Evolutionary conservation across 2,797 vertebrate genomes (phyloP), one percentile per base, ranked within the genome.

Genomic region (Microhierax caerulescens): DNA sequence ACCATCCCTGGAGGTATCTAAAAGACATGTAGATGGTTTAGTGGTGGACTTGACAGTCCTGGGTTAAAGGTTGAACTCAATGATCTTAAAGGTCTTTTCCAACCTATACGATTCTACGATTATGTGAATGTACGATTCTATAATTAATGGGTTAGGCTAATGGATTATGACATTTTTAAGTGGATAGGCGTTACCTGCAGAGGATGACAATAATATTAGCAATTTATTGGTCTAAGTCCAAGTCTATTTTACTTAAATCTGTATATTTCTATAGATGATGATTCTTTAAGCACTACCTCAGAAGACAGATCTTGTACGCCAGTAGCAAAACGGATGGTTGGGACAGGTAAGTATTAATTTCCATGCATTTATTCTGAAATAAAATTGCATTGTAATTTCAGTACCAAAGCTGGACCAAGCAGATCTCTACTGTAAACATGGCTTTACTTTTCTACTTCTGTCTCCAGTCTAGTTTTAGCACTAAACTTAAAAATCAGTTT

Each of bases 211-310:
- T 43, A 88, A 22, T 47, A 59, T 25, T 88, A 63, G 7, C 17
- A 70, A 87, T 81, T 82, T 43, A 54, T 30, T 90, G 90, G 48
- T 69, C 78, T 85, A 85, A 95, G 57, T 57, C 36, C 30, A 89
- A 82, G 69, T 24, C 22, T 47, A 13, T 45, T 88, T 82, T 68
- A 19, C 76, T 57, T 83, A 65, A 57, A 87, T 75, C 30, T 74
- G 10, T 70, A 32, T 95, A 86, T 97, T 91, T 86, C 88, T 69
- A 19, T 8, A 98, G 96, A 97, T 81, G 86, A 97, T 84, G 96
- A 98, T 54, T 97, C 91, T 30, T 2, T 89, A 91, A 98, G 89
- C 72, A 95, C 90, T 87, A 82, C 84, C 51, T 98, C 93, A 94
- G 94, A 98, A 95, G 97, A 97, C 32, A 77, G 79, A 87, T 77